Evolutionary conservation across 2,113 vertebrate species (phyloP), one percentile per base, ranked within the genome.

Genomic region (Tautogolabrus adspersus): DNA sequence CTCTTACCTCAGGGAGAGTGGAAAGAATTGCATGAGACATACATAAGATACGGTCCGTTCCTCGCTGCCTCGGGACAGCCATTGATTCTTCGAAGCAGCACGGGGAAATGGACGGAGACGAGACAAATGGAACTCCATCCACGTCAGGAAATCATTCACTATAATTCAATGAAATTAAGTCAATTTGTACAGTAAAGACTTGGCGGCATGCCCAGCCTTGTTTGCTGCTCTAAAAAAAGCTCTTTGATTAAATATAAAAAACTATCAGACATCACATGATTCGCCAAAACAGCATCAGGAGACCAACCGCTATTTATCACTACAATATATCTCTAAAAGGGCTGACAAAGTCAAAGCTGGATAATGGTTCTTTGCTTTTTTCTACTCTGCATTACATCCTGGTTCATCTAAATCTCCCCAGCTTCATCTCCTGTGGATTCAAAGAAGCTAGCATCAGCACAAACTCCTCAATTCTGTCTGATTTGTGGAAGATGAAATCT

Each of bases 401-500:
- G 1, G 12, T 72, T 71, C 75, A 62, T 77, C 62, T 72, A 85
- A 83, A 79, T 80, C 84, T 68, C 46, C 63, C 68, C 10, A 58
- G 60, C 52, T 56, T n/a, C 56, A 69, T 72, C 73, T 79, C 78
- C 73, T 1, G 42, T 59, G 77, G 73, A 83, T 51, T 79, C 16
- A 9, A 51, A 86, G 74, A 13, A 10, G 86, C 90, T 83, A 77
- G 88, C 84, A 64, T 90, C 75, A 72, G 86, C 79, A 40, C 66
- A 82, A 82, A 75, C 19, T 0, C 62, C 38, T 30, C 75, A 47
- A 34, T 66, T 77, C 51, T 7, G 4, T 38, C 74, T 78, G 74
- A 88, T 87, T 87, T 89, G 77, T 84, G 85, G 85, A 83, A 71
- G 64, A 60, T 63, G 72, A 85, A 72, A 75, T 85, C 69, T 85